phyloP scores from a whole-genome alignment of 1,140 invertebrate genomes.

The Leptinotarsa defecta region DNA sequence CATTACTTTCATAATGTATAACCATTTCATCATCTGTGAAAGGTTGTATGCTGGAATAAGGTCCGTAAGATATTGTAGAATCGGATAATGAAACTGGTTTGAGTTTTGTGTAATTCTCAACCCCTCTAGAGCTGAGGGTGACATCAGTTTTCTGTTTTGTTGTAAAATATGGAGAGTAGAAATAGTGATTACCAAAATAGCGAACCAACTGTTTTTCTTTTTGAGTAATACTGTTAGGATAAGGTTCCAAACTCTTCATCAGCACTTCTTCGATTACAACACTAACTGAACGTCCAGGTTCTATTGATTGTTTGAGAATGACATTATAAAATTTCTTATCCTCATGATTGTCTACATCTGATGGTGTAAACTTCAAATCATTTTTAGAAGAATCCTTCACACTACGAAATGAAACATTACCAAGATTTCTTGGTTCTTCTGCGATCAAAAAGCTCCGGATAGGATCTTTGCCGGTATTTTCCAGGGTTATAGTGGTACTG shows the following conservation, averaged over 20 bases:
- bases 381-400: conserved; percentile 70
- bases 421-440: conserved; percentile 67
- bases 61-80: conserved; percentile 82
- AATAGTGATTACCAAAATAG: conserved; percentile 82
- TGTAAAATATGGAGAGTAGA: conserved; percentile 82
- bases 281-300: conserved; percentile 63
- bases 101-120: conserved; percentile 85
- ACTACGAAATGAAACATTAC: conserved; percentile 74
- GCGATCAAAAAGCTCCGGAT: conserved; percentile 73
- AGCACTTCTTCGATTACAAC: conserved; percentile 77
- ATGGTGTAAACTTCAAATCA: conserved; percentile 65
- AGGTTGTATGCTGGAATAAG: conserved; percentile 74
- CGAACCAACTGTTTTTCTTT: conserved; percentile 92
- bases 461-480: conserved; percentile 76
- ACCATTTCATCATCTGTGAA: conserved; percentile 64
- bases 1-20: conserved; percentile 96
- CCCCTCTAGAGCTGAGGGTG: conserved; percentile 57
- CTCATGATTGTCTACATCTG: conserved; percentile 57
- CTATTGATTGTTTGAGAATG: conserved; percentile 66
- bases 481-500: conserved; percentile 74
- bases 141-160: conserved; percentile 77
- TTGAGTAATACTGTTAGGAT: conserved; percentile 87
- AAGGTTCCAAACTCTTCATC: conserved; percentile 76
- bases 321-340: conserved; percentile 65
- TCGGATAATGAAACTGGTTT: conserved; percentile 84